These are phyloP conservation scores for Cyprinodon diabolis DNA, from an alignment of 2,797 vertebrate species.

Conservation along the genomic window DNA sequence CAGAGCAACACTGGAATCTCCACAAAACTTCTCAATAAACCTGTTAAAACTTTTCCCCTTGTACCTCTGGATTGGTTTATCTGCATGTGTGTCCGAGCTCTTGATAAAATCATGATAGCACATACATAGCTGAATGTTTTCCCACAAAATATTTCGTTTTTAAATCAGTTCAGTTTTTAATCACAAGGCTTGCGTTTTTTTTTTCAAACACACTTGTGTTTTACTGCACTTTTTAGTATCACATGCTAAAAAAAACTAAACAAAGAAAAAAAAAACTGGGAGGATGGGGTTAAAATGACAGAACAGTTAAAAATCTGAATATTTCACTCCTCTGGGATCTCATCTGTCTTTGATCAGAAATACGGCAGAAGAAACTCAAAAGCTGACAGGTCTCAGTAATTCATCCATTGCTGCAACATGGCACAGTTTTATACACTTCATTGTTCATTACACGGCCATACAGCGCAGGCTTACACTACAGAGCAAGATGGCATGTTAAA, in stretches of 20 bases:
- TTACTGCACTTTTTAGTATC: slow-evolving; percentile 18
- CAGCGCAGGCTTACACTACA: slow-evolving; percentile 25
- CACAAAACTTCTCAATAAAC: too few relatives aligned
- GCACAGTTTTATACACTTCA: slow-evolving; percentile 42
- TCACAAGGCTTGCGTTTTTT: slow-evolving; percentile 6
- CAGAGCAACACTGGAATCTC: too few relatives aligned
- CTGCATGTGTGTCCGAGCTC: too few relatives aligned
- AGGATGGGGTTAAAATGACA: not conserved
- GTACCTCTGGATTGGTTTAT: too few relatives aligned
- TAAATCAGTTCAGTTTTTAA: not conserved
- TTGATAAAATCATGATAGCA: not conserved
- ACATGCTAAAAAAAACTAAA: slow-evolving; percentile 29
- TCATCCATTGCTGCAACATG: slow-evolving; percentile 33
- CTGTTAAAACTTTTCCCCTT: too few relatives aligned
- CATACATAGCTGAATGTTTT: not conserved
- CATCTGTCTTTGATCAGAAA: slow-evolving; percentile 33
- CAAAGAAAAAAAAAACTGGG: slow-evolving; percentile 13
- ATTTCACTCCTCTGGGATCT: slow-evolving; percentile 19
- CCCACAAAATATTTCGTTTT: slow-evolving; percentile 3
- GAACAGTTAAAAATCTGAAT: slow-evolving; percentile 22
- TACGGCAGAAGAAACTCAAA: slow-evolving; percentile 38
- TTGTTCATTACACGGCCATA: slow-evolving; percentile 34
- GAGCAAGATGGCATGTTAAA: slow-evolving; percentile 17
- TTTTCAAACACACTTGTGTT: slow-evolving; percentile 22
- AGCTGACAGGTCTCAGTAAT: slow-evolving; percentile 34